Base-by-base conservation (phyloP, 53 echinoderm and acorn worm genomes). In the Apostichopus leukothele region DNA sequence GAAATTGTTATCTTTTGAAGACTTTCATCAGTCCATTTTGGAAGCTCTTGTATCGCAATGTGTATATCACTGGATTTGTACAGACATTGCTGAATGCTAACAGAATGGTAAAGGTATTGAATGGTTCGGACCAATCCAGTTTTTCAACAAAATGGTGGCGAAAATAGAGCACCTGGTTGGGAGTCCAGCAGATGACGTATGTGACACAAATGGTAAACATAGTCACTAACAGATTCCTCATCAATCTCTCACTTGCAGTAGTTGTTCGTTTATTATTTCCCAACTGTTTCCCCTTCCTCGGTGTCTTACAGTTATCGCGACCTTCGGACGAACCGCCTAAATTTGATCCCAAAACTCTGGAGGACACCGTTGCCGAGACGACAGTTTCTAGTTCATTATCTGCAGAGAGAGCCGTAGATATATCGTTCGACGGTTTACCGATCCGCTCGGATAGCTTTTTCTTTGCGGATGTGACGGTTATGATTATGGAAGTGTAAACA, bases 401-500 rank as follows among this genome's bases (percentile, higher is more conserved):
- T 6, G 9, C 50, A 22, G 77, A 76, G 10, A 13, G 50, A 5
- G 13, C 26, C 14, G 77, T 76, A 6, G 50, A 13, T 39, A 76
- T 76, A 21, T 8, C 77, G 39, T 13, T 7, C 7, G 77, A 51
- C 50, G 77, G 2, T 76, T 51, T 13, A 26, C 12, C 77, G 16
- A 76, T 76, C 5, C 77, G 11, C 7, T 12, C 26, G 11, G 26
- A 13, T 9, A 26, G 66, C 10, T 19, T 63, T 7, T 51, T 27
- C 26, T 85, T 67, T 25, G 14, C 26, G 20, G 66, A 25, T 85
- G 67, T 59, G 6, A 85, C 20, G 7, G 6, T 18, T 66, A 59
- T 85, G 11, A 85, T 85, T 23, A 85, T 85, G 50, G 85, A 85
- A 67, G 63, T 50, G 85, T 85, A 85, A 9, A 85, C 85, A 66